Percentiles rank a stretch among this genome's conserved stretches.
phyloP scores from a whole-genome alignment of 2,888 invertebrate genomes.

The Drosophila differens region DNA sequence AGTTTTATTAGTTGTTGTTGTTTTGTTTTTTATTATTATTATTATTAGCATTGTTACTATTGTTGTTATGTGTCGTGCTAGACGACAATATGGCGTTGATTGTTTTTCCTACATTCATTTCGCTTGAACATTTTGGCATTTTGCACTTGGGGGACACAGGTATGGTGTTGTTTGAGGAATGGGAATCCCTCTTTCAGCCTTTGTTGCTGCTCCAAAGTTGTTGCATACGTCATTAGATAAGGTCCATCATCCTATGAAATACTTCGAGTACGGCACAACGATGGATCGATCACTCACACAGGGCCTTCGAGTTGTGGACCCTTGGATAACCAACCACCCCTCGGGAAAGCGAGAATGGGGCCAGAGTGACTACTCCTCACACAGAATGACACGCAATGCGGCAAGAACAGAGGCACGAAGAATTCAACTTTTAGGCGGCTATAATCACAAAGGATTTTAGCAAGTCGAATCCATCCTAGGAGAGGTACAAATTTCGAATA shows the following conservation, averaged over 20 bases:
- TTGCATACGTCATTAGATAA: background rate
- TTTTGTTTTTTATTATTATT: conserved; percentile 4
- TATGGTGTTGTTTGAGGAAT: background rate
- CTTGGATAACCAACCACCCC: background rate
- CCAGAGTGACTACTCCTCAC: too few species aligned
- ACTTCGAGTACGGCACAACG: background rate
- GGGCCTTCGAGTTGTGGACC: background rate
- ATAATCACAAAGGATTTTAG: background rate
- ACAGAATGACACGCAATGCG: too few species aligned
- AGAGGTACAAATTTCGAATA: background rate
- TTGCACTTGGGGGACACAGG: background rate
- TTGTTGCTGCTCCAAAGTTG: background rate
- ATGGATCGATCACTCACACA: background rate
- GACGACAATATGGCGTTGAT: conserved; percentile 74
- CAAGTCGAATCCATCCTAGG: background rate
- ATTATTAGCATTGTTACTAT: conserved; percentile 12
- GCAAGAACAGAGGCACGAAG: background rate
- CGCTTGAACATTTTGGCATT: conserved; percentile 12
- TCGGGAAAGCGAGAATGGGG: background rate
- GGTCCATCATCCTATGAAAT: background rate
- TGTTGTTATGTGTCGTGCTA: conserved; percentile 61
- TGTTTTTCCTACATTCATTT: conserved; percentile 67
- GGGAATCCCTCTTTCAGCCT: background rate
- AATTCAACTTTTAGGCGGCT: background rate
- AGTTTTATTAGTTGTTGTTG: conserved; percentile 27